Evolutionary conservation across 2,888 invertebrate genomes (phyloP).

Genomic region (Notodonta ziczac): DNA sequence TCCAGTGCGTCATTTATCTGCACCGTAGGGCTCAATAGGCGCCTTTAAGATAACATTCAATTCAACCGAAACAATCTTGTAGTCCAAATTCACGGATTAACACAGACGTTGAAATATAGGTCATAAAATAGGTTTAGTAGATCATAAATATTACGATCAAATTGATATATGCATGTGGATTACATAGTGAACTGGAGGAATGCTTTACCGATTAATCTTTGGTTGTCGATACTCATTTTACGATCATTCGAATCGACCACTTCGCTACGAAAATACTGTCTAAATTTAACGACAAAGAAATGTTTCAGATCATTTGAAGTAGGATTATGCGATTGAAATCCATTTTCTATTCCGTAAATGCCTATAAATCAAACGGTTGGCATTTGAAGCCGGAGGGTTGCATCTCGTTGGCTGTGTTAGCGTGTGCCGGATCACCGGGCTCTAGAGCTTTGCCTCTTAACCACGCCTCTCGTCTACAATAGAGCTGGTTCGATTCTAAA

Average conservation of each 20-base stretch:
- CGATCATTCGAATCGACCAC: constrained; percentile 12
- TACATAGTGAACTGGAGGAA: constrained; percentile 25
- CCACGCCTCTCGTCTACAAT: constrained; percentile 7
- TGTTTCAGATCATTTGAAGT: background rate
- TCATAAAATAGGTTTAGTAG: constrained; percentile 38
- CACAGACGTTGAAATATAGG: constrained; percentile 30
- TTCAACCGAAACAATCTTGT: constrained; percentile 18
- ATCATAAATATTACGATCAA: constrained; percentile 33
- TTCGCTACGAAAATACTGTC: constrained; percentile 8
- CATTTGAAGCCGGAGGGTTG: constrained; percentile 11
- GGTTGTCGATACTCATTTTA: constrained; percentile 29
- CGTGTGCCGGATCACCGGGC: constrained; percentile 12
- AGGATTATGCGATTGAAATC: background rate
- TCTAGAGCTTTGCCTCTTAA: constrained; percentile 9
- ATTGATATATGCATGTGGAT: constrained; percentile 30
- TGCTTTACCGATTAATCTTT: constrained; percentile 31
- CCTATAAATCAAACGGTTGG: constrained; percentile 19
- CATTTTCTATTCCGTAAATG: constrained; percentile 8
- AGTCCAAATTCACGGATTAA: constrained; percentile 22
- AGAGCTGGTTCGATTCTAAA: constrained; percentile 18
- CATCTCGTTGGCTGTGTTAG: constrained; percentile 13
- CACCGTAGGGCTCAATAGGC: background rate
- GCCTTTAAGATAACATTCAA: constrained; percentile 3
- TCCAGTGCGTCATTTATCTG: background rate
- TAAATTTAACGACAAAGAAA: background rate